Percentiles rank a stretch among this genome's conserved stretches.
phyloP scores from a whole-genome alignment of 2,797 vertebrate genomes.

The Myotis planiceps region DNA sequence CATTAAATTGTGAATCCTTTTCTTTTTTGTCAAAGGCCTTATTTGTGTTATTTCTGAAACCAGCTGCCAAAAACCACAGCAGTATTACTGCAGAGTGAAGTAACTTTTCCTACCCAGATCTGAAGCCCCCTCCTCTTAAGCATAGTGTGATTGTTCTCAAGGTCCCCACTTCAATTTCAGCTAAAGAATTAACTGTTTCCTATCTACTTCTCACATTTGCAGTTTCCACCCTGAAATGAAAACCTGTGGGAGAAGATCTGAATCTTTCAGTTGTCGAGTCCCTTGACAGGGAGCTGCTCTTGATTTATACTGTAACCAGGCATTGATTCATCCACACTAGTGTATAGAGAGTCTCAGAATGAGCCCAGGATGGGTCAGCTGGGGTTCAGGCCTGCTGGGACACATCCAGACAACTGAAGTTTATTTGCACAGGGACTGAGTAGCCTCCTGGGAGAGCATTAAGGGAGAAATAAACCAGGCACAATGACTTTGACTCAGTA shows the following conservation, averaged over 20 bases:
- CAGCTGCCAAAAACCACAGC: neutral
- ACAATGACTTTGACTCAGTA: neutral
- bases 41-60: slow-evolving; percentile 8
- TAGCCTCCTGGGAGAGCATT: neutral
- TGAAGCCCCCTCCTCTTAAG: neutral
- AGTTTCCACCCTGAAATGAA: neutral
- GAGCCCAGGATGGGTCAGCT: neutral
- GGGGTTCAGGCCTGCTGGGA: neutral
- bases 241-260: neutral
- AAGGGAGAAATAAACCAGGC: slow-evolving; percentile 1
- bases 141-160: neutral
- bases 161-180: neutral
- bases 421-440: neutral
- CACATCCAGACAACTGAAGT: neutral
- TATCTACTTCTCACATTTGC: neutral
- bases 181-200: neutral
- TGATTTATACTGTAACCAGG: neutral
- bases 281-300: neutral
- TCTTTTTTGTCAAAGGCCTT: neutral
- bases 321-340: neutral
- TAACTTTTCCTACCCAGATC: neutral
- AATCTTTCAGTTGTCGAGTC: neutral
- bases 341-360: neutral
- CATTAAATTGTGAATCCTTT: neutral
- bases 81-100: neutral